Evolutionary conservation across 2,113 vertebrate genomes (phyloP).

Genomic region (Zosterops borbonicus): DNA sequence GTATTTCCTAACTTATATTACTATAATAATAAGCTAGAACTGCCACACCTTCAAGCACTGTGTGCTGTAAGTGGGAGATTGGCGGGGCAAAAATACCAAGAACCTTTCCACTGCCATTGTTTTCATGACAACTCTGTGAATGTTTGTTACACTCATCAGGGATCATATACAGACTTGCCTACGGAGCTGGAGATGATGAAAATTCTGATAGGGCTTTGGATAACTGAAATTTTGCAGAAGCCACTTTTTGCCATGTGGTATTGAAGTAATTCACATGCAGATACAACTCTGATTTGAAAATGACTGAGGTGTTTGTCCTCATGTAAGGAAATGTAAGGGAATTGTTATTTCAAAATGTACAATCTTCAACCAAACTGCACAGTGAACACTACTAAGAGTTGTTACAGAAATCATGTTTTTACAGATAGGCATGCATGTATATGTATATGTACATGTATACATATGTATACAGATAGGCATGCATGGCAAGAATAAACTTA

Average conservation of each 20-base stretch:
- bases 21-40: not conserved
- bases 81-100: not conserved
- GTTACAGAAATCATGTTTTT: constrained; percentile 14
- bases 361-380: not conserved
- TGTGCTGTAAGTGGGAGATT: not conserved
- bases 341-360: not conserved
- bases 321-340: not conserved
- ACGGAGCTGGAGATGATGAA: not conserved
- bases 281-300: not conserved
- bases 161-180: not conserved
- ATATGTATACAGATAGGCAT: not conserved
- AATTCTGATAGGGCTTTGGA: not conserved
- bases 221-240: not conserved
- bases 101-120: not conserved
- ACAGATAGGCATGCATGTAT: not conserved
- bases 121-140: not conserved
- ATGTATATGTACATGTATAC: no score
- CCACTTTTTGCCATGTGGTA: not conserved
- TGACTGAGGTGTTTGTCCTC: not conserved
- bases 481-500: not conserved
- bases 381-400: not conserved
- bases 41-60: accelerated
- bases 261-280: not conserved
- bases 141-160: not conserved
- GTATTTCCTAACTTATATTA: not conserved